Evolutionary conservation across 2,113 vertebrate genomes (phyloP), one percentile per base, ranked within the genome.

Genomic region (Chrysochloris asiatica): DNA sequence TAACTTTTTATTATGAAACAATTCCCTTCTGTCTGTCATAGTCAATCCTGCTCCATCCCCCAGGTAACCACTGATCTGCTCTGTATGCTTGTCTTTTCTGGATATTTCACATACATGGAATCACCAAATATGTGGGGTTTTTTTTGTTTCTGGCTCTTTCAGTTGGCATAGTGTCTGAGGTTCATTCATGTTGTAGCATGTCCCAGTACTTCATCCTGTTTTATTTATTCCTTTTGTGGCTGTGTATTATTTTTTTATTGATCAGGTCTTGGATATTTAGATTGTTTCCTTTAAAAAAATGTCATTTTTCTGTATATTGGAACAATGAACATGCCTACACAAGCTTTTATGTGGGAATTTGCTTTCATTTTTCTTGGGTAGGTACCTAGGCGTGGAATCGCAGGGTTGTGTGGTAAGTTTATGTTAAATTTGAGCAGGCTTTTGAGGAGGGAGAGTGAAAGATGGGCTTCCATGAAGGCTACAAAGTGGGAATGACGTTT

Each of bases 291-390:
- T 67, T 24, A 56, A 16, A 54, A 21, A 56, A 56, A 5, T 56
- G 2, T 88, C 79, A 79, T n/a, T n/a, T n/a, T n/a, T n/a, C n/a
- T 21, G 1, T 61, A 71, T 63, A 22, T 91, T 50, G 17, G 22
- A 82, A 41, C 33, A 45, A 0, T 83, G 61, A 69, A 50, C 28
- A n/a, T 90, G 56, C 24, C 28, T 71, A 3, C 82, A 11, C 24
- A 59, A 59, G 13, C 73, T 83, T 94, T 90, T 88, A 13, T 75
- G 5, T 73, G 22, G 30, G 47, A 75, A 0, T 76, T 28, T 81
- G 26, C 63, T 82, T 92, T 90, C 33, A 86, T 52, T 80, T 92
- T 24, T 88, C 14, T 92, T 82, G 71, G 41, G 28, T 65, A 84
- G 52, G 30, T 69, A 78, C 65, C 4, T 65, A 30, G 28, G 59